Conservation (phyloP, 2,113 vertebrate genomes). For the Leptodactylus fuscus region DNA sequence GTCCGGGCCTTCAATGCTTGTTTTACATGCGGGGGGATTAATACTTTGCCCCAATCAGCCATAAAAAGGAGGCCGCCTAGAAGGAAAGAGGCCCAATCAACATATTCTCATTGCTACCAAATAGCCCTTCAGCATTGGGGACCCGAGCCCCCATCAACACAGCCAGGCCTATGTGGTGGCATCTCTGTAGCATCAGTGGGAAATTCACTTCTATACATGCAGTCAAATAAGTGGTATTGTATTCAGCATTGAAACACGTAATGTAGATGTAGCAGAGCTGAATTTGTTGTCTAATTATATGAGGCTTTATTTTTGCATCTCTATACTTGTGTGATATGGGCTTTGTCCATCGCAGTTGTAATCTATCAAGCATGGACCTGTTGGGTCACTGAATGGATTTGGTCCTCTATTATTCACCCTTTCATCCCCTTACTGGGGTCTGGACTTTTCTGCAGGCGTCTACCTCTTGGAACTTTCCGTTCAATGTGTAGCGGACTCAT, state of each 20-base stretch:
- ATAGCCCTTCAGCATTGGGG: neutral
- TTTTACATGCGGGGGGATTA: conserved; percentile 80
- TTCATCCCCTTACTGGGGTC: no score
- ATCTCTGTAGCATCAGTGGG: neutral
- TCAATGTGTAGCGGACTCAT: no score
- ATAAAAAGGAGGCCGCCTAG: conserved; percentile 72
- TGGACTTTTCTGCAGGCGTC: no score
- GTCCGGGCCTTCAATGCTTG: conserved; percentile 75
- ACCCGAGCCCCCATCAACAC: neutral
- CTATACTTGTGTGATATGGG: neutral
- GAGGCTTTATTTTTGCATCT: neutral
- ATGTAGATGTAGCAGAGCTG: no score
- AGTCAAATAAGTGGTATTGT: neutral
- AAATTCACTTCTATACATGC: neutral
- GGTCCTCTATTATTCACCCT: no score
- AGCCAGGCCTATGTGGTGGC: neutral
- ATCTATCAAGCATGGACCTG: no score
- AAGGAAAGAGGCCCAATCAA: conserved; percentile 1
- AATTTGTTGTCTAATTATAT: neutral
- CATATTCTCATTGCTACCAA: neutral
- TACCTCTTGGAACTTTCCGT: no score
- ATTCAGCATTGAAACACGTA: neutral
- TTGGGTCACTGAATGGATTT: no score
- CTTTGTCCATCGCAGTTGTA: no score
- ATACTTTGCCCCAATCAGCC: conserved; percentile 79